Conservation (phyloP, 1,140 invertebrate species). For the Drosophila gunungcola region DNA sequence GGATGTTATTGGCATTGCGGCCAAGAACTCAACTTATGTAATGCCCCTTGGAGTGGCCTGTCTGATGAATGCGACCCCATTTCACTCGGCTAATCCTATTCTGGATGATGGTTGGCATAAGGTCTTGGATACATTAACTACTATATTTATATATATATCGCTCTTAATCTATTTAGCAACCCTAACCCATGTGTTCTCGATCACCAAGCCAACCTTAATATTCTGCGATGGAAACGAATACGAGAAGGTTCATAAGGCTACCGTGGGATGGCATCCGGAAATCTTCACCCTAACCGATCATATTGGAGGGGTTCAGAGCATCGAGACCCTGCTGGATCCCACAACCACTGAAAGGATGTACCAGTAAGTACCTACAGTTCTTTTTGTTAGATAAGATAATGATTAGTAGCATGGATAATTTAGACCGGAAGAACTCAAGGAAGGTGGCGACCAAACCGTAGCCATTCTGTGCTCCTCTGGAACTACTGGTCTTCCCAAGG, state of each 20-base stretch:
- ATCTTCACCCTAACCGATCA: constrained; percentile 62
- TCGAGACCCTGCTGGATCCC: constrained; percentile 64
- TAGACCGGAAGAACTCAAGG: constrained; percentile 60
- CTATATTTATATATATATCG: not conserved
- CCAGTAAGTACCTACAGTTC: constrained; percentile 62
- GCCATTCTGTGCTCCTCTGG: constrained; percentile 87
- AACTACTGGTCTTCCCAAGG: constrained; percentile 92
- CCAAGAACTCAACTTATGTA: constrained; percentile 69
- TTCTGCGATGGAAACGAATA: constrained; percentile 74
- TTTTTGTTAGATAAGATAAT: no score
- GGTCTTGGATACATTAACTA: not conserved
- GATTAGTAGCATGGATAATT: not conserved
- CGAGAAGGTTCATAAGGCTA: constrained; percentile 61
- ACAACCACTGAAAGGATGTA: constrained; percentile 64
- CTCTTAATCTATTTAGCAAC: constrained; percentile 27
- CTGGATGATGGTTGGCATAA: constrained; percentile 57
- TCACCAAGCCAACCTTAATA: constrained; percentile 68
- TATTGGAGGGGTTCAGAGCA: constrained; percentile 54
- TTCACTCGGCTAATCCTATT: constrained; percentile 63
- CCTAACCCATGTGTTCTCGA: constrained; percentile 59
- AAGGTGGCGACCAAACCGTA: constrained; percentile 67
- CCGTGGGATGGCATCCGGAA: constrained; percentile 58
- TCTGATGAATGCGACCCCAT: constrained; percentile 70
- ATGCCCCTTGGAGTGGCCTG: constrained; percentile 69
- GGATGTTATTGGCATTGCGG: constrained; percentile 72